Percentiles rank a stretch among this genome's conserved stretches.
Evolutionary conservation across 2,797 vertebrate genomes (phyloP).

Genomic region (Amazona finschi): DNA sequence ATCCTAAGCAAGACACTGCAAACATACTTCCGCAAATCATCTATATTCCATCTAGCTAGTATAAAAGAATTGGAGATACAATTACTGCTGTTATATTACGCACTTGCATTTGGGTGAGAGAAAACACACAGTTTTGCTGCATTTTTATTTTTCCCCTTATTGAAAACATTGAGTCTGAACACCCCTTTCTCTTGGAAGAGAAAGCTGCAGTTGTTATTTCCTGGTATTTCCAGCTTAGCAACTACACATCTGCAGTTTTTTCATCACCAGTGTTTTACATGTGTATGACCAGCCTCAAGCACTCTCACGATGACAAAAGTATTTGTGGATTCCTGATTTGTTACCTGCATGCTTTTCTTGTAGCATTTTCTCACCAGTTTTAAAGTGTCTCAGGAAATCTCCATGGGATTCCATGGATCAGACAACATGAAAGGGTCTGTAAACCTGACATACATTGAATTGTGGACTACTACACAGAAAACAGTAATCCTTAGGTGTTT

Average conservation of each 20-base stretch:
- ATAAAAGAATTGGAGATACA: not conserved
- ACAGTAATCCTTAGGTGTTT: not conserved
- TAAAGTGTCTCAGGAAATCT: constrained; percentile 38
- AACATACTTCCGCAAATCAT: not conserved
- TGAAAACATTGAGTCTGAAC: not conserved
- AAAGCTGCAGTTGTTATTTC: constrained; percentile 26
- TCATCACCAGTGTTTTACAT: constrained; percentile 37
- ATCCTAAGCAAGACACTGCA: not conserved
- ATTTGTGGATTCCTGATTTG: constrained; percentile 37
- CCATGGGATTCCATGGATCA: not conserved
- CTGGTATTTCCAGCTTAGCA: constrained; percentile 3
- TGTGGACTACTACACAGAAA: not conserved
- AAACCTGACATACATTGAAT: not conserved
- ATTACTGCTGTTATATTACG: not conserved
- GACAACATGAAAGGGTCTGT: not conserved
- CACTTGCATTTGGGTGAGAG: not conserved
- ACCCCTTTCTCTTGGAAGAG: not conserved
- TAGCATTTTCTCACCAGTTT: not conserved
- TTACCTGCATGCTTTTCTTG: constrained; percentile 27
- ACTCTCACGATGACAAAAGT: not conserved
- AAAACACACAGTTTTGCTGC: not conserved
- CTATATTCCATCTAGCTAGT: not conserved
- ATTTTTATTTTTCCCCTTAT: not conserved
- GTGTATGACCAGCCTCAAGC: not conserved
- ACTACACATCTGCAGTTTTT: not conserved